Conservation (phyloP, 2,888 invertebrate genomes). For the Lasioglossum lativentre region DNA sequence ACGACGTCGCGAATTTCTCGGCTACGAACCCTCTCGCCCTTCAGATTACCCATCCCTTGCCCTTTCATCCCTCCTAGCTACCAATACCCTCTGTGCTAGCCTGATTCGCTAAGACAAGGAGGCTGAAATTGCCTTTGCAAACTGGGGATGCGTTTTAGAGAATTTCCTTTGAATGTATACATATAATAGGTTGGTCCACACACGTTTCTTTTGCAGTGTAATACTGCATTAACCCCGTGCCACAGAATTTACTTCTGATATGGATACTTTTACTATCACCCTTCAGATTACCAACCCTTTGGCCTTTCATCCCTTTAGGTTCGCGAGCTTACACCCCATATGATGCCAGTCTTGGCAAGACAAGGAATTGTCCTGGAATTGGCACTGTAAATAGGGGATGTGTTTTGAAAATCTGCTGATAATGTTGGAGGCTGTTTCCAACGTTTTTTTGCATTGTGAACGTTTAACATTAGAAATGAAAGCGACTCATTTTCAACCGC, state of each 20-base stretch:
- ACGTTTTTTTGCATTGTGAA: no score
- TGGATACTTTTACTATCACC: neutral
- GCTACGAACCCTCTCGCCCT: conserved; percentile 25
- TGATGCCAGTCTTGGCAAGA: no score
- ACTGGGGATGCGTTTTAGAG: neutral
- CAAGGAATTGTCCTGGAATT: neutral
- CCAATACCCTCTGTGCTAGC: neutral
- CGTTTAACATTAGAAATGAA: neutral
- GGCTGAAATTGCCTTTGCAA: neutral
- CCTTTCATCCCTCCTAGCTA: neutral
- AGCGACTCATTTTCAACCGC: neutral
- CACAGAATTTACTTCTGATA: no score
- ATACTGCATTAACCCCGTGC: no score
- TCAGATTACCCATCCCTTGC: conserved; percentile 2
- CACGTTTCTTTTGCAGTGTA: neutral
- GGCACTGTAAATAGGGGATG: neutral
- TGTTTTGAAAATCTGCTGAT: neutral
- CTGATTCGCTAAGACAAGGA: neutral
- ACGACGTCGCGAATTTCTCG: conserved; percentile 63
- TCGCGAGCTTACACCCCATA: neutral
- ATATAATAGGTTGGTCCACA: neutral
- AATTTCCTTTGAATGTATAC: neutral
- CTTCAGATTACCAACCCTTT: neutral
- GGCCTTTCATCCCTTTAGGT: neutral
- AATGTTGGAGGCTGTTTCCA: neutral